Base-by-base conservation (phyloP, 2,113 vertebrate genomes). In the Holacanthus passer region DNA sequence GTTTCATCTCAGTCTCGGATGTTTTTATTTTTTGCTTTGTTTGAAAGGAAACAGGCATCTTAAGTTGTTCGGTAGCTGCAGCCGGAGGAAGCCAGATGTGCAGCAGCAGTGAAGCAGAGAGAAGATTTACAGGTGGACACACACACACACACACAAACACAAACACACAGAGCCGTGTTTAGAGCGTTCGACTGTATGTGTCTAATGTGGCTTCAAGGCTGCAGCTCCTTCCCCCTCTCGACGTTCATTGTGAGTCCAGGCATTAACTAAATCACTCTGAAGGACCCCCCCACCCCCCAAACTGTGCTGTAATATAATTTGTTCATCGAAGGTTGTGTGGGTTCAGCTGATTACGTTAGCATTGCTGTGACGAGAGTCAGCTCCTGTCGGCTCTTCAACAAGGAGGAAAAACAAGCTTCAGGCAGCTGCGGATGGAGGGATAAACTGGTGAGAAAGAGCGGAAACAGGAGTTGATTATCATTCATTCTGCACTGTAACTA, bases 231-330 rank as follows among this genome's bases (percentile, higher is more conserved):
- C 79, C 82, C 72, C 63, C 60, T 22, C 65, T 72, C 37, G 62
- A 48, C 43, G 77, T 82, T 81, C 74, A 78, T 37, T 20, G 22
- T 19, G 52, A 73, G 55, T 72, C 66, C 65, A 37, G 48, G 47
- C 83, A 91, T 87, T 89, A 94, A 91, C 78, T 87, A 92, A 93
- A 94, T 91, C 83, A 93, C 77, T 87, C 74, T 90, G 85, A 92
- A 86, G 91, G 90, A 94, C 71, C 31, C 85, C 48, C 72, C 75
- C 87, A 74, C 91, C 74, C 71, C 48, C 29, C 20, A 90, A 90
- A 90, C 58, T 62, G 73, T 89, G 70, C 22, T 53, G 76, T 95
- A 95, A 96, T 94, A 76, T 27, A 92, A 94, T 96, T 96, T 95
- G 89, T 83, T 85, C 77, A 88, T 83, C 71, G 70, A 94, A 93